Conservation (phyloP, 2,113 vertebrate species). For the Serinus canaria region DNA sequence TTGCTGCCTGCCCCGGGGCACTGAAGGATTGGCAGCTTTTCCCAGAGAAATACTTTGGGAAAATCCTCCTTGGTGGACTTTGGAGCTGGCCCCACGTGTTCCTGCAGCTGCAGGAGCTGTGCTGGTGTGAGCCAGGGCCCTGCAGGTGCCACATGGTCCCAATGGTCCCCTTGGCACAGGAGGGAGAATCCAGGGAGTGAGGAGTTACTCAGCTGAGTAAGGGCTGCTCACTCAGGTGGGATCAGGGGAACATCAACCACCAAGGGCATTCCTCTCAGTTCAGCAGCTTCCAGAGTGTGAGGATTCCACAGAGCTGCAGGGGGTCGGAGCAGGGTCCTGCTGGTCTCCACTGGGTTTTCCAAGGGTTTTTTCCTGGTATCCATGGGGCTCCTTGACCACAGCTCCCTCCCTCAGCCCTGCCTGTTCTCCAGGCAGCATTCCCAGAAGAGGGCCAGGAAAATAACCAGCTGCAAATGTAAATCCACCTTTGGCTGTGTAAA, state of each 20-base stretch:
- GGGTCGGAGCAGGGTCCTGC: too few relatives aligned
- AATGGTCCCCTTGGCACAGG: not conserved
- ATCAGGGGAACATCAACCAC: not conserved
- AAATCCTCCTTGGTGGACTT: not conserved
- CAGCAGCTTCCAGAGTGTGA: not conserved
- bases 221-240: not conserved
- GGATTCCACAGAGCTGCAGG: not conserved
- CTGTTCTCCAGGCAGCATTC: not conserved
- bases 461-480: conserved; percentile 9
- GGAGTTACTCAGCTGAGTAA: not conserved
- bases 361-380: not conserved
- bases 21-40: not conserved
- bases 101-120: not conserved
- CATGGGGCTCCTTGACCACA: rapidly evolving
- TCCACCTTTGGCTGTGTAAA: not conserved
- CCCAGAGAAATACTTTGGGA: rapidly evolving
- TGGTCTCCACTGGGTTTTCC: not conserved
- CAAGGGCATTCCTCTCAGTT: not conserved
- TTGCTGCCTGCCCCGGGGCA: not conserved
- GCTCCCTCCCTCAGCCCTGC: not conserved
- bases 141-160: not conserved
- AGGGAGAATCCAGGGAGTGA: not conserved
- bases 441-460: not conserved
- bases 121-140: not conserved
- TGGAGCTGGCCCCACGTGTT: not conserved